Evolutionary conservation across 2,888 invertebrate genomes (phyloP).

Genomic region (Cotesia congregata): DNA sequence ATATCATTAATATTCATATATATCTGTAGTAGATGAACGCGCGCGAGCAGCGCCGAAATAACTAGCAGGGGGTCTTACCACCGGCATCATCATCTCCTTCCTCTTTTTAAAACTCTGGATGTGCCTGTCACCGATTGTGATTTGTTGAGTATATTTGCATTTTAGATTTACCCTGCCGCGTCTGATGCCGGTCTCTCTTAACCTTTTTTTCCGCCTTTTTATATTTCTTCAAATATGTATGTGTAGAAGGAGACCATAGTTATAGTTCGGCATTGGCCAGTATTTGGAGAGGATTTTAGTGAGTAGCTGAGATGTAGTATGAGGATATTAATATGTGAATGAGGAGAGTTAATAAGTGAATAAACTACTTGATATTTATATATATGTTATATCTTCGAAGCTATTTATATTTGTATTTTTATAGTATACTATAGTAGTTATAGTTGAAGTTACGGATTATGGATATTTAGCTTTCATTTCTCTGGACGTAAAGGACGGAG

Average conservation of each 20-base stretch:
- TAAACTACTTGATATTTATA: background rate
- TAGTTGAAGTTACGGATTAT: background rate
- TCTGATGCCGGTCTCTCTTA: slow-evolving; percentile 44
- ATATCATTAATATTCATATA: background rate
- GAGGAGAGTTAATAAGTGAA: background rate
- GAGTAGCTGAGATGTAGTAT: too few species aligned
- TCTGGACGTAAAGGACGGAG: background rate
- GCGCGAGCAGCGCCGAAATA: slow-evolving; percentile 63
- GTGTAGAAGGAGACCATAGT: too few species aligned
- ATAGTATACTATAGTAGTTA: too few species aligned
- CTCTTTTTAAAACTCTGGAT: slow-evolving; percentile 63
- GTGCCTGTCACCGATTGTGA: slow-evolving; percentile 69
- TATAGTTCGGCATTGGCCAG: too few species aligned
- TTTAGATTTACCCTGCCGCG: slow-evolving; percentile 69
- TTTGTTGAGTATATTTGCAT: slow-evolving; percentile 70
- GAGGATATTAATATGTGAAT: too few species aligned
- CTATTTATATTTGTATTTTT: background rate
- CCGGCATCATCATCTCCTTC: slow-evolving; percentile 54
- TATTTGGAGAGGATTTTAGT: too few species aligned
- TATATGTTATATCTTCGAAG: background rate
- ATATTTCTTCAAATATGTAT: background rate
- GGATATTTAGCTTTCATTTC: slow-evolving; percentile 11
- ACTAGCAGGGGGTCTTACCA: slow-evolving; percentile 66
- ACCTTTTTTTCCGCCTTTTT: background rate
- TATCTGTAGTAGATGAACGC: slow-evolving; percentile 6